Conservation (phyloP, 2,113 vertebrate species). For the Actinemys pallida region DNA sequence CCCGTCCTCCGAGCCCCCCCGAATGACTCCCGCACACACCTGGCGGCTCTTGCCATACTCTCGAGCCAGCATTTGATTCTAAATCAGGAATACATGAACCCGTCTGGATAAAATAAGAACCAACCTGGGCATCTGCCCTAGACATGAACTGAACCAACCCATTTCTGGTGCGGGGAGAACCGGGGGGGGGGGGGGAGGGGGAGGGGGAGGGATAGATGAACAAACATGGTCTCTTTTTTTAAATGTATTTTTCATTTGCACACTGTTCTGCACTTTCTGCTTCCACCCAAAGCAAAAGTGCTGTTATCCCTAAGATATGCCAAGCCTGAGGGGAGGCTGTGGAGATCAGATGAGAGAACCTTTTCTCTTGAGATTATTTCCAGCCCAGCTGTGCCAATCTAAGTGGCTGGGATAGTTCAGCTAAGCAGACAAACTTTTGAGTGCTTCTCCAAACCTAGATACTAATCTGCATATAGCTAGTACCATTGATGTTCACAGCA, state of each 20-base stretch:
- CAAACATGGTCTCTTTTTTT: background rate
- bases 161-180: background rate
- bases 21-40: background rate
- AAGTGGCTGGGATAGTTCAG: conserved; percentile 25
- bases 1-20: background rate
- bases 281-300: background rate
- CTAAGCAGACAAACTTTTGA: conserved; percentile 62
- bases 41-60: background rate
- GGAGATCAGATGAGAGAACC: background rate
- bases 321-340: background rate
- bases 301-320: background rate
- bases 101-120: background rate
- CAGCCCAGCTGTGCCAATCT: background rate
- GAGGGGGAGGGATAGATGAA: background rate
- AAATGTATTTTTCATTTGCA: conserved; percentile 28
- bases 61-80: background rate
- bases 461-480: conserved; percentile 51
- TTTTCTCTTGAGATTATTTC: conserved; percentile 32
- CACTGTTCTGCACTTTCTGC: background rate
- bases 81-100: background rate
- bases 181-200: conserved; percentile 13
- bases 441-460: conserved; percentile 36
- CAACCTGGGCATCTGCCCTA: background rate
- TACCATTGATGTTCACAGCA: conserved; percentile 41
- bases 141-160: conserved; percentile 1